A percentile compares a stretch with the other conserved stretches of the same genome.
Evolutionary conservation across 2,888 invertebrate genomes (phyloP).

Genomic region (Panopea generosa): DNA sequence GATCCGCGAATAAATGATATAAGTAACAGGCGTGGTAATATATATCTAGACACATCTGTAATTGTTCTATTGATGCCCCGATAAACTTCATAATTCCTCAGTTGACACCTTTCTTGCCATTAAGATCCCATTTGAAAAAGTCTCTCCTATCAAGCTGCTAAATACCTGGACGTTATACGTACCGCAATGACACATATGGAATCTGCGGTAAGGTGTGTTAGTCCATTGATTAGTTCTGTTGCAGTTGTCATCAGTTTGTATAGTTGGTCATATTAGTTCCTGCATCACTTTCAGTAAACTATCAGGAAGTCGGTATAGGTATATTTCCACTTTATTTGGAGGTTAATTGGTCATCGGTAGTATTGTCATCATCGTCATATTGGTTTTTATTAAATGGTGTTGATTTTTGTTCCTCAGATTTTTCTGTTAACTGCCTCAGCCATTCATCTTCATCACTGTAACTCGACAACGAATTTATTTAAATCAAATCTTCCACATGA

Average conservation of each 20-base stretch:
- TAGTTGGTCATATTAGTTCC: not conserved
- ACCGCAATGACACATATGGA: not conserved
- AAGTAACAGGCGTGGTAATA: no score
- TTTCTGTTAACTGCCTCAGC: not conserved
- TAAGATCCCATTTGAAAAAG: slow-evolving; percentile 42
- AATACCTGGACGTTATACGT: slow-evolving; percentile 15
- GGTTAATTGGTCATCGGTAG: not conserved
- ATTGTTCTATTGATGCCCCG: slow-evolving; percentile 34
- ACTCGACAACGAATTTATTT: not conserved
- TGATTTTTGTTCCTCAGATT: not conserved
- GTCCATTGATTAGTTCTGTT: not conserved
- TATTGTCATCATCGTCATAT: not conserved
- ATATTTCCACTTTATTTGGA: no score
- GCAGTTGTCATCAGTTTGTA: not conserved
- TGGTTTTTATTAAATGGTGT: not conserved
- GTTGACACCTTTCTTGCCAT: slow-evolving; percentile 47
- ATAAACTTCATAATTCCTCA: slow-evolving; percentile 44
- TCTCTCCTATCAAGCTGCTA: slow-evolving; percentile 38
- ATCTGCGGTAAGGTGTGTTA: not conserved
- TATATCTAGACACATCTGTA: slow-evolving; percentile 44
- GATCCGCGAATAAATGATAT: no score
- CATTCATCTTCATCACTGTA: no score
- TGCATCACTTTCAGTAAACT: not conserved
- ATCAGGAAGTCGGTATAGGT: no score
- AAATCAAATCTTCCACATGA: not conserved